These are phyloP conservation scores for Donacobius atricapilla DNA, from an alignment of 2,113 vertebrate genomes.

Conservation along the genomic window DNA sequence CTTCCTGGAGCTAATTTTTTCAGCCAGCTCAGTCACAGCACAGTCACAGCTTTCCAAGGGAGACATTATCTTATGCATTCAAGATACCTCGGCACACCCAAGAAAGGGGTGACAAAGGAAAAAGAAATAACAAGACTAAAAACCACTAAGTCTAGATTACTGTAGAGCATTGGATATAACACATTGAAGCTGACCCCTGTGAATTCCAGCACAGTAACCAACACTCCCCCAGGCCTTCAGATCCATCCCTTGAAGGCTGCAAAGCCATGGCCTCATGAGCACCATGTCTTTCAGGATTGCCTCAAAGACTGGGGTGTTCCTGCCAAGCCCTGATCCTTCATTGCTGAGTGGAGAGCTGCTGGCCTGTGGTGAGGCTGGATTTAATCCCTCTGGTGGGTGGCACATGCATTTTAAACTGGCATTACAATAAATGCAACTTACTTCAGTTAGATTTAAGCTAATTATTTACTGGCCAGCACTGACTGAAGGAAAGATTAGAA, in stretches of 20 bases:
- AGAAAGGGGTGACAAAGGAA: neutral
- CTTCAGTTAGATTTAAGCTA: neutral
- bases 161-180: neutral
- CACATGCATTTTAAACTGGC: neutral
- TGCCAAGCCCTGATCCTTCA: neutral
- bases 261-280: neutral
- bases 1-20: neutral
- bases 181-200: neutral
- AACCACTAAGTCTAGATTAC: neutral
- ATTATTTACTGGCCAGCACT: neutral
- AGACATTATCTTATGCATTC: neutral
- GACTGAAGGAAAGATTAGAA: neutral
- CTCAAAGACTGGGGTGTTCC: neutral
- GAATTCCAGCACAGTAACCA: neutral
- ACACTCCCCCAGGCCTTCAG: accelerated
- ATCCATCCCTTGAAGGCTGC: neutral
- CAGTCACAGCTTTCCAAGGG: neutral
- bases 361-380: neutral
- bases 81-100: neutral
- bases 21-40: neutral
- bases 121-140: neutral
- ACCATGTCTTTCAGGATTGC: neutral
- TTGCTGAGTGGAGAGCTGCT: neutral
- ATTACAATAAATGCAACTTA: neutral
- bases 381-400: neutral